These are phyloP conservation scores for Buathra laborator DNA, from an alignment of 2,888 invertebrate genomes.

Conservation along the genomic window DNA sequence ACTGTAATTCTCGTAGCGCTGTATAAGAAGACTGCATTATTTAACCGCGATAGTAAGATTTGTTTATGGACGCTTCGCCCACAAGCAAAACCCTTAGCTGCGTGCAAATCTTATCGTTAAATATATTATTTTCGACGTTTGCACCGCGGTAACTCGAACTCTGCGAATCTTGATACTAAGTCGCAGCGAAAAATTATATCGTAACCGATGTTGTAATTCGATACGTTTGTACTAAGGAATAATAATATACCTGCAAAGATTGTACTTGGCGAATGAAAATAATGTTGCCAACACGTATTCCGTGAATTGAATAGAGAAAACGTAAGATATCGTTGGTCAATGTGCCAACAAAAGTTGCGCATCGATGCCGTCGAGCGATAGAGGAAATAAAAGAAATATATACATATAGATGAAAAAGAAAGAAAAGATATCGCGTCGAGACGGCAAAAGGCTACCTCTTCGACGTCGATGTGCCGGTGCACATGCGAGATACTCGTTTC, in stretches of 20 bases:
- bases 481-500: slow-evolving; percentile 73
- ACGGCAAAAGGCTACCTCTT: slow-evolving; percentile 69
- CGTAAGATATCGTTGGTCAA: not conserved
- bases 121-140: slow-evolving; percentile 22
- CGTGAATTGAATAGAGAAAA: not conserved
- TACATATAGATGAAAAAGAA: slow-evolving; percentile 13
- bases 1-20: slow-evolving; percentile 18
- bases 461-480: slow-evolving; percentile 53
- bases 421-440: slow-evolving; percentile 15
- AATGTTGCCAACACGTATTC: not conserved
- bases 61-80: not conserved
- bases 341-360: not conserved
- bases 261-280: not conserved
- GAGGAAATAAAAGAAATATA: slow-evolving; percentile 8
- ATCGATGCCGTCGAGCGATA: not conserved
- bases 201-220: slow-evolving; percentile 20
- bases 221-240: slow-evolving; percentile 27
- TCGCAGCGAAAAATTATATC: slow-evolving; percentile 20
- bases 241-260: not conserved
- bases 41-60: slow-evolving; percentile 15
- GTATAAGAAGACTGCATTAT: slow-evolving; percentile 17
- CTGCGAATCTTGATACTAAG: slow-evolving; percentile 29
- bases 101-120: slow-evolving; percentile 15
- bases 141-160: slow-evolving; percentile 31
- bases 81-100: slow-evolving; percentile 34